Evolutionary conservation across 2,113 vertebrate species (phyloP).

Genomic region (Barbus barbus): DNA sequence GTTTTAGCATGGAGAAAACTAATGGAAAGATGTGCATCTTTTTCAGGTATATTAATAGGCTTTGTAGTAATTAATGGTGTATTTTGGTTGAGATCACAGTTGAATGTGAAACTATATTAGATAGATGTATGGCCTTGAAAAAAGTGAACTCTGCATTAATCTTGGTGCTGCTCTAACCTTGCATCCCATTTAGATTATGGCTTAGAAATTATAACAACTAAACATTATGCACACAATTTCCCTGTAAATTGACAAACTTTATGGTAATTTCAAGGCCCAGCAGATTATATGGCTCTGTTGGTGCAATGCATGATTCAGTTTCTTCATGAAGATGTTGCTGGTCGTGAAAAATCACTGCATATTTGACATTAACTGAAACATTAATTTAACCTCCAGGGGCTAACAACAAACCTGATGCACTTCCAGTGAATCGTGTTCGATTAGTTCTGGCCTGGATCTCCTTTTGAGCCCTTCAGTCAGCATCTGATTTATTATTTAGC

Average conservation of each 20-base stretch:
- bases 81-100: constrained; percentile 21
- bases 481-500: constrained; percentile 31
- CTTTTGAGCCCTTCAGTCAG: neutral
- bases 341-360: neutral
- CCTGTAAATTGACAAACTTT: neutral
- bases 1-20: neutral
- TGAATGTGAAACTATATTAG: constrained; percentile 21
- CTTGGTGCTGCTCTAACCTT: neutral
- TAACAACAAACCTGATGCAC: neutral
- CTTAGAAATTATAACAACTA: neutral
- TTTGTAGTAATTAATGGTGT: constrained; percentile 18
- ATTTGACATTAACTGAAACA: constrained; percentile 7
- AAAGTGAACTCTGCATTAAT: constrained; percentile 33
- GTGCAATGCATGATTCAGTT: neutral
- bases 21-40: neutral
- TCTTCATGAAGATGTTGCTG: no score
- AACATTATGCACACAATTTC: neutral
- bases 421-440: neutral
- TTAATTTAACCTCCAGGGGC: constrained; percentile 7
- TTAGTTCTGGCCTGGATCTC: neutral
- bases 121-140: neutral
- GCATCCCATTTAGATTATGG: constrained; percentile 3
- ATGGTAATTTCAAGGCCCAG: neutral
- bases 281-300: neutral
- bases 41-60: neutral